These are phyloP conservation scores for Platysteira castanea DNA, from an alignment of 2,113 vertebrate genomes.

Conservation along the genomic window DNA sequence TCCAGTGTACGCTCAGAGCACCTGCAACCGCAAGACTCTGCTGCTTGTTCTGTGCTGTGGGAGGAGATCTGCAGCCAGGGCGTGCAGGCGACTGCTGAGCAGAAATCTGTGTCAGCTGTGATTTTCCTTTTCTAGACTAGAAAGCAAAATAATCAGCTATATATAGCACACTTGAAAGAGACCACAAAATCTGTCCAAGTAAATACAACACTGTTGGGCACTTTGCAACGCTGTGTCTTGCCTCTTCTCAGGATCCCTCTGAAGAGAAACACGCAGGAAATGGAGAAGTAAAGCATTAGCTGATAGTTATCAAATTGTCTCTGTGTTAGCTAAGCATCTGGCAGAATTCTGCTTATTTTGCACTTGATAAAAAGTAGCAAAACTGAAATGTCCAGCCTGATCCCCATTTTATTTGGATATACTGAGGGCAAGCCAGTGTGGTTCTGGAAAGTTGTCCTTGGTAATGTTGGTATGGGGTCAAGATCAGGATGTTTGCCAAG, in stretches of 20 bases:
- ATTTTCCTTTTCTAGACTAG: conserved; percentile 1
- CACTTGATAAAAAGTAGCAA: background rate
- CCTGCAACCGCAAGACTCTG: background rate
- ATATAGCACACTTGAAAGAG: conserved; percentile 46
- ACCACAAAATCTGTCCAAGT: background rate
- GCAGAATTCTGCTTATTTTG: background rate
- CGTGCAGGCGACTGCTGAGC: conserved; percentile 8
- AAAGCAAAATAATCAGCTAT: conserved; percentile 40
- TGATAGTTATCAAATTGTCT: background rate
- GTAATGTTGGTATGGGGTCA: background rate
- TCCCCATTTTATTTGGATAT: background rate
- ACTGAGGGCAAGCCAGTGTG: background rate
- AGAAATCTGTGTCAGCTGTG: conserved; percentile 55
- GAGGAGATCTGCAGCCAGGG: background rate
- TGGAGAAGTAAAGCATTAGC: background rate
- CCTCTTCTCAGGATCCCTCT: background rate
- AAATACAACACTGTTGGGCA: background rate
- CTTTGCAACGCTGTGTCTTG: background rate
- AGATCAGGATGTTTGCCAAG: background rate
- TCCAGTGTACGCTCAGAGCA: background rate
- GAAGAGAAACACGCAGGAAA: background rate
- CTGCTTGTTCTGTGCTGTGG: background rate
- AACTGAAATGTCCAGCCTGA: background rate
- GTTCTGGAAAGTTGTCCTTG: background rate
- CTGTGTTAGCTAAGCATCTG: background rate